A percentile compares a stretch with the other conserved stretches of the same genome.
Evolutionary conservation across 2,113 vertebrate species (phyloP).

Genomic region (Tachysurus fulvidraco): DNA sequence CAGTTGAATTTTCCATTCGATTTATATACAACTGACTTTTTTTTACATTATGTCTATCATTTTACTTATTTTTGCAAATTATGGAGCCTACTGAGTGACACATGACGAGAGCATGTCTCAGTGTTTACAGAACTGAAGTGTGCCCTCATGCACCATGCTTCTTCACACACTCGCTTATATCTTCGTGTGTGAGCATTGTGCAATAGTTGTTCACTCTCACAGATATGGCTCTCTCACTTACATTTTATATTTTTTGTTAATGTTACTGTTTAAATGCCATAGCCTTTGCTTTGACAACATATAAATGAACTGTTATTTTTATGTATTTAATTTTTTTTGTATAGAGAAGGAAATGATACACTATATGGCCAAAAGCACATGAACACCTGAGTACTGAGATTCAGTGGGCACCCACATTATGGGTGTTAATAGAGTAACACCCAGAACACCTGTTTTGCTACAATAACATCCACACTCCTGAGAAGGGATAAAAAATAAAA

Average conservation of each 20-base stretch:
- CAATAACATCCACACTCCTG: background rate
- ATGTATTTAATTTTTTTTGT: background rate
- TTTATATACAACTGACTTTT: background rate
- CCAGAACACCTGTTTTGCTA: background rate
- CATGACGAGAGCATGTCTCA: background rate
- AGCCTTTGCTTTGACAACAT: background rate
- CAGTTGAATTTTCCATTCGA: background rate
- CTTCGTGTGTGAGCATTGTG: background rate
- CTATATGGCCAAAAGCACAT: background rate
- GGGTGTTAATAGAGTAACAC: background rate
- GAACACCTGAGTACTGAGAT: background rate
- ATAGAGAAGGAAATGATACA: background rate
- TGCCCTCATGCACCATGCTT: background rate
- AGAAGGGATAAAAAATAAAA: no score
- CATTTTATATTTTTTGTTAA: background rate
- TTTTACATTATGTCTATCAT: background rate
- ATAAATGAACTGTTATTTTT: no score
- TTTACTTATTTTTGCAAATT: background rate
- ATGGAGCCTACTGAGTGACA: background rate
- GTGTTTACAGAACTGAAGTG: background rate
- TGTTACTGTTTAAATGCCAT: background rate
- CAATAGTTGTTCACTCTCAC: background rate
- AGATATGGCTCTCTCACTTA: background rate
- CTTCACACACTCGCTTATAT: background rate
- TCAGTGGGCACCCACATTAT: background rate